Percentiles rank a stretch among this genome's conserved stretches.
Conservation (phyloP, 2,113 vertebrate genomes). For the Leuciscus idus region DNA sequence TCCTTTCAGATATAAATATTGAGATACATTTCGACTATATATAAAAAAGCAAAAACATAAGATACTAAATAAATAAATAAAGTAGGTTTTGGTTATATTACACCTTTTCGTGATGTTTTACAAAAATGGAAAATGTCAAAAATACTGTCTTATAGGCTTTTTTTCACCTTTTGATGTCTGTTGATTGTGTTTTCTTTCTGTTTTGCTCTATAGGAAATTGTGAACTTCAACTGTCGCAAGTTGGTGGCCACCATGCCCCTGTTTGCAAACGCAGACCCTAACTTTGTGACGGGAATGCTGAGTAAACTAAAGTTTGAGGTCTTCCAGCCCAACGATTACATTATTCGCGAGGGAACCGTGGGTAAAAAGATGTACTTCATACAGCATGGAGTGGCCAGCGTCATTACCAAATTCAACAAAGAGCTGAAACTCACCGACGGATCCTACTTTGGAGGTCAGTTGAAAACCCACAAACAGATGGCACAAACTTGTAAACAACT, state of each 20-base stretch:
- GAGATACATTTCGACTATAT: too few species aligned
- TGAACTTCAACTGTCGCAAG: conserved; percentile 98
- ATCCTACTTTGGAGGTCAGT: conserved; percentile 97
- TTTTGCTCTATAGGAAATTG: conserved; percentile 85
- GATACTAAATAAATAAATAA: not conserved
- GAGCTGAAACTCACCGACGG: conserved; percentile 98
- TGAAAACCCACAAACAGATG: conserved; percentile 29
- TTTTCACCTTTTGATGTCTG: not conserved
- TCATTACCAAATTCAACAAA: conserved; percentile 96
- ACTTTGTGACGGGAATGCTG: conserved; percentile 98
- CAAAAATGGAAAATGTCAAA: not conserved
- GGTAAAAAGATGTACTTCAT: conserved; percentile 99
- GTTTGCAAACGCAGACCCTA: conserved; percentile 97
- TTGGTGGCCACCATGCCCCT: conserved; percentile 98
- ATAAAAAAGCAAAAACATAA: too few species aligned
- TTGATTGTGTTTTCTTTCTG: not conserved
- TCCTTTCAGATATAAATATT: too few species aligned
- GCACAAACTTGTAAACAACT: too few species aligned
- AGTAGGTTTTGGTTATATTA: not conserved
- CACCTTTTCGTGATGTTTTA: not conserved
- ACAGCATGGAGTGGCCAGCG: conserved; percentile 94
- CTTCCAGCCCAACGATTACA: conserved; percentile 97
- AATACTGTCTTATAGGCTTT: not conserved
- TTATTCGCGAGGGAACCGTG: conserved; percentile 95
- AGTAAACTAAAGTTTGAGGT: conserved; percentile 97